Evolutionary conservation across 2,797 vertebrate genomes (phyloP), one percentile per base, ranked within the genome.

Genomic region (Muscicapa striata): DNA sequence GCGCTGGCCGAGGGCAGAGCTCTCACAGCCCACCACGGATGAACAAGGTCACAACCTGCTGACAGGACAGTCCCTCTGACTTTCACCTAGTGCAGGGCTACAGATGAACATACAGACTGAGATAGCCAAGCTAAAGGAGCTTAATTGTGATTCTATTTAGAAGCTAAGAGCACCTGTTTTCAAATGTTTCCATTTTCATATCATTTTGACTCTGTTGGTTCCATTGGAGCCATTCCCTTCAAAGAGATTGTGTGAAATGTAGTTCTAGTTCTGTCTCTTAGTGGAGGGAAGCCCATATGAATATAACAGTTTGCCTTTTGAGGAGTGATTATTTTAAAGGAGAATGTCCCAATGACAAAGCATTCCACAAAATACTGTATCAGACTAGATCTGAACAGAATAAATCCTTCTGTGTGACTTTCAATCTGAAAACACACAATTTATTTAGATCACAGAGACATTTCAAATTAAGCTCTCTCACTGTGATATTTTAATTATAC

Each of bases 1-100:
- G 27, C 0, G 0, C 5, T 15, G n/a, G 7, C 2, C 0, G 4
- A 20, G 24, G n/a, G 17, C 66, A 84, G 64, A 77, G 48, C 29
- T 6, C 8, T 20, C 73, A 16, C 1, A 0, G 15, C 43, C 6
- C 8, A 24, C 9, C 45, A n/a, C 29, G 46, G 29, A 5, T 0
- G 0, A 0, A 0, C 11, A 16, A 34, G 36, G 45, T 59, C 30
- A 70, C 38, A 66, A 13, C 24, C 22, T 23, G 29, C 22, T 63
- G 34, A 38, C 10, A 1, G 2, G 12, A 20, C 6, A 23, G n/a
- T 19, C 24, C 23, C 27, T 5, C 29, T 40, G 22, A 1, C 2
- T 58, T 67, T 45, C 4, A 27, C 16, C 38, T 32, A 36, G 51
- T 15, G n/a, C 38, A 54, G 10, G 36, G 40, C 32, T 38, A 23